Base-by-base conservation (phyloP, 1,140 invertebrate species). In the Papilio polyxenes region DNA sequence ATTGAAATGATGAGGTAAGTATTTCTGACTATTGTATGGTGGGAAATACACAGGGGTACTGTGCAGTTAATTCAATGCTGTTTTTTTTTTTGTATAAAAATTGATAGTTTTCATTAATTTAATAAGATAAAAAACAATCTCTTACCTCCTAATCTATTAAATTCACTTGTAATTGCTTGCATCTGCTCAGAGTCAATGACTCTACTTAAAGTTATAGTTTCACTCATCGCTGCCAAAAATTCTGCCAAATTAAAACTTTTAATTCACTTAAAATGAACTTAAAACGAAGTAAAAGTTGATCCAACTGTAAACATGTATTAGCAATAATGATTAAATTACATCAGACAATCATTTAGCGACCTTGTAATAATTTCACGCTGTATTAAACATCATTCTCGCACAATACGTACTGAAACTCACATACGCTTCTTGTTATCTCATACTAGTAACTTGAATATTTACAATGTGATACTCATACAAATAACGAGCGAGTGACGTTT, bases 91-190 rank as follows among this genome's bases (percentile, higher is more conserved):
- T 44, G 7, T 6, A 6, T 44, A 44, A 44, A 44, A 44, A 44
- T 44, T 44, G 4, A 44, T 44, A 44, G 6, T 17, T 56, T 17
- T 6, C 15, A 17, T 56, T 23, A 10, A 0, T 72, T 37, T 15
- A 37, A 15, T 37, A 31, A 37, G 23, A 40, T 72, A 40, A 4
- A 37, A 72, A 37, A 37, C 11, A 69, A 37, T 13, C 13, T 2
- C 13, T 92, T 89, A 95, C 95, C 95, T 87, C 92, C 89, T 72
- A 95, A 85, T 87, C 95, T 94, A 62, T 81, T 86, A 86, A 95
- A 96, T 87, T 95, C 95, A 31, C 87, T 87, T 80, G 89, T 90
- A 81, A 96, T 95, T 72, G 84, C 89, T 80, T 89, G 81, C 89
- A 95, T 95, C 82, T 91, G 87, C 9, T 92, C 87, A 78, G 89